phyloP scores from a whole-genome alignment of 2,113 vertebrate species.

The Ameiurus melas region DNA sequence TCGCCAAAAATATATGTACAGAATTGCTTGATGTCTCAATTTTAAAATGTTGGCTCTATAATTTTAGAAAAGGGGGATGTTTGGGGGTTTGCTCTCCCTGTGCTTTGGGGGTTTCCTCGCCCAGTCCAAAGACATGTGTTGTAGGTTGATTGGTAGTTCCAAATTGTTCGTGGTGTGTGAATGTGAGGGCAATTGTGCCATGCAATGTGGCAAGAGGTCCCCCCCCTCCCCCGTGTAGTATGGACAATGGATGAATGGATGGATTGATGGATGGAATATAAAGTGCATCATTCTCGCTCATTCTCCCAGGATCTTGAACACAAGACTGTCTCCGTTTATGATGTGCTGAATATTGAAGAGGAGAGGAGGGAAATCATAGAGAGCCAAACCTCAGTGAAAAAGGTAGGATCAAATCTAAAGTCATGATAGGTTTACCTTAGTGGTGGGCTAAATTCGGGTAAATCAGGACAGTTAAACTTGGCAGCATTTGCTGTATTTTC shows the following conservation, averaged over 20 bases:
- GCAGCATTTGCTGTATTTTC: background rate
- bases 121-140: too few relatives aligned
- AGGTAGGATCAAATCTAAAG: conserved; percentile 41
- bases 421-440: background rate
- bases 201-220: too few relatives aligned
- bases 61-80: background rate
- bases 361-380: conserved; percentile 22
- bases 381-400: conserved; percentile 7
- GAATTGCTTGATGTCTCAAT: background rate
- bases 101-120: too few relatives aligned
- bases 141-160: too few relatives aligned
- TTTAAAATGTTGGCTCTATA: background rate
- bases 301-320: conserved; percentile 62
- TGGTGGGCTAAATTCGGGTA: background rate
- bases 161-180: too few relatives aligned
- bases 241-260: too few relatives aligned
- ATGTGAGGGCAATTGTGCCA: too few relatives aligned
- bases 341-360: conserved; percentile 56
- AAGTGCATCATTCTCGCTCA: background rate
- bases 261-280: background rate
- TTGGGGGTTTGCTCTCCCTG: too few relatives aligned
- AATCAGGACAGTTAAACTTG: background rate
- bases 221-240: too few relatives aligned
- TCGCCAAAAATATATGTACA: background rate
- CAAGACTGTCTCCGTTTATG: conserved; percentile 69